Evolutionary conservation across 2,113 vertebrate genomes (phyloP).

Genomic region (Patagioenas fasciata): DNA sequence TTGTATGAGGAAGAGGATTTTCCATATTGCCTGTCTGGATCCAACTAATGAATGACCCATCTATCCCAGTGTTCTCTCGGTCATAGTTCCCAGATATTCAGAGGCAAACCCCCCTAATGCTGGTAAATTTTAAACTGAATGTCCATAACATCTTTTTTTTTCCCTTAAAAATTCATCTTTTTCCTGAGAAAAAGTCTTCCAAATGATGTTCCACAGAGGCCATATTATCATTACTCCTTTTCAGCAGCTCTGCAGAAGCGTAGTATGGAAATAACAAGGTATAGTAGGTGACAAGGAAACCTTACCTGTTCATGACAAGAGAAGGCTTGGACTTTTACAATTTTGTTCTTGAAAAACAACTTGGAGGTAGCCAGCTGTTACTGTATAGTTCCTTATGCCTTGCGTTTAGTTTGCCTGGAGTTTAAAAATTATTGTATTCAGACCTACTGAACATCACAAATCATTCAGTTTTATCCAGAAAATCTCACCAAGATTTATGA

Average conservation of each 20-base stretch:
- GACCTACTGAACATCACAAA: background rate
- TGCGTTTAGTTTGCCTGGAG: background rate
- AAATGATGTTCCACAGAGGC: background rate
- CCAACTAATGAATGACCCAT: background rate
- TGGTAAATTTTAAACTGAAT: background rate
- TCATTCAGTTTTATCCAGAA: background rate
- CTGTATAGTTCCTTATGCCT: background rate
- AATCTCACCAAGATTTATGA: background rate
- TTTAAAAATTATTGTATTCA: background rate
- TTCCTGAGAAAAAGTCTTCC: background rate
- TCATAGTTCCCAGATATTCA: background rate
- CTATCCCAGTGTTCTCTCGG: background rate
- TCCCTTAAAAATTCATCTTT: background rate
- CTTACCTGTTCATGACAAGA: background rate
- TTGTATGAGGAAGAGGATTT: background rate
- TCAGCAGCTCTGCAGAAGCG: background rate
- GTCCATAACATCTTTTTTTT: background rate
- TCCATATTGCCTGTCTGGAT: background rate
- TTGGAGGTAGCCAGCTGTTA: background rate
- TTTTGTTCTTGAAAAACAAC: background rate
- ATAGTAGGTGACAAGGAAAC: background rate
- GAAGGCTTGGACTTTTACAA: background rate
- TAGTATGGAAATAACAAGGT: background rate
- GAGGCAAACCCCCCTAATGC: rapidly evolving
- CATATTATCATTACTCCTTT: background rate